Base-by-base conservation (phyloP, 2,888 invertebrate genomes). In the Diarsia rubi region DNA sequence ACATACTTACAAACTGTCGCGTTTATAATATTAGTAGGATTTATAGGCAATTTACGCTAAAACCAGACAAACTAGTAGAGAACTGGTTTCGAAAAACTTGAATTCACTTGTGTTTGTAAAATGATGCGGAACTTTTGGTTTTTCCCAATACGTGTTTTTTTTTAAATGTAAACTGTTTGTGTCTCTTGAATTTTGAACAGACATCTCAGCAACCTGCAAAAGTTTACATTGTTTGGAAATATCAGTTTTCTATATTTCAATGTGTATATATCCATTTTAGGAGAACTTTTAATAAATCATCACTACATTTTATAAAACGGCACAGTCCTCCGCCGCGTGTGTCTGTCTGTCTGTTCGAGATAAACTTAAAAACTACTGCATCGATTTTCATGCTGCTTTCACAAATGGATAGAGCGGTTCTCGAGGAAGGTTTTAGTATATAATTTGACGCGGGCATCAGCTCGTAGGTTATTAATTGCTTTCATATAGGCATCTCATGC, bases 41-140 rank as follows among this genome's bases (percentile, higher is more conserved):
- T 57, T 65, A 44, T 2, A 49, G 24, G 52, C 16, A 52, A 82
- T 81, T 79, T 45, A 44, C 21, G 6, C 27, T 14, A 27, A 57
- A 66, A 79, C 84, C 37, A 31, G 62, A 8, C 42, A 63, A 83
- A 69, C 73, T 21, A 66, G 59, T 62, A 45, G 8, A 19, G 12
- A 79, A 72, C 69, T 31, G 57, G 73, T 79, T 66, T 6, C 42
- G 19, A 59, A 65, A 65, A 54, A 69, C 24, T 52, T 52, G 9
- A 68, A 67, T 59, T 62, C n/a, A 52, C 27, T 16, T n/a, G 12
- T 31, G 52, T 45, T 52, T 62, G 27, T 24, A 63, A 70, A 77
- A 77, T 21, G 9, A 82, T 52, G 37, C 66, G 37, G 62, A 57
- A 44, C 14, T 37, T 64, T 42, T 27, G 24, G 31, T 37, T 47